Evolutionary conservation across 2,888 invertebrate species (phyloP).

Genomic region (Sminthurinus aureus): DNA sequence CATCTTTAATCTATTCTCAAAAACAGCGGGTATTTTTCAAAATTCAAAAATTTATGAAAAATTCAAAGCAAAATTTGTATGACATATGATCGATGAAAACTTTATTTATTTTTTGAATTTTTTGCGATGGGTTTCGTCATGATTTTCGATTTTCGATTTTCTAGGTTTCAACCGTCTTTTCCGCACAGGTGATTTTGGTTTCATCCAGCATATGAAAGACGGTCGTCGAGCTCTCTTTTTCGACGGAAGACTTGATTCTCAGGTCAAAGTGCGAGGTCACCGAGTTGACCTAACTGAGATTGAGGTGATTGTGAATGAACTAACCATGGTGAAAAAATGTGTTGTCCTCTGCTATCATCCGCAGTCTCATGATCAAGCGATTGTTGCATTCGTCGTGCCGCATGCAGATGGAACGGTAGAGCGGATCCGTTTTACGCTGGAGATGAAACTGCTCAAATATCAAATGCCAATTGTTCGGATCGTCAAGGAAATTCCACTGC

Average conservation of each 20-base stretch:
- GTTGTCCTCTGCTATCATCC: slow-evolving; percentile 82
- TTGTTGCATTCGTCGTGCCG: slow-evolving; percentile 54
- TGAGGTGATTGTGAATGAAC: slow-evolving; percentile 71
- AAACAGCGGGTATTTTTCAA: slow-evolving; percentile 39
- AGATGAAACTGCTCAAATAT: slow-evolving; percentile 46
- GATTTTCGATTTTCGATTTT: background rate
- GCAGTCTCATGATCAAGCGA: slow-evolving; percentile 68
- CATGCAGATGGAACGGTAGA: slow-evolving; percentile 28
- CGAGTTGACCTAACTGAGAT: slow-evolving; percentile 86
- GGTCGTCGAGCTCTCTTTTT: slow-evolving; percentile 43
- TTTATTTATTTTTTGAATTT: background rate
- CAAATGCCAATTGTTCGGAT: slow-evolving; percentile 57
- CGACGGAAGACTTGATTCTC: slow-evolving; percentile 62
- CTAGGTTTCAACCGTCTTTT: slow-evolving; percentile 46
- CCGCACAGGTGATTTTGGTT: slow-evolving; percentile 56
- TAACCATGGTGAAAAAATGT: slow-evolving; percentile 72
- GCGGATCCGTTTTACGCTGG: slow-evolving; percentile 24
- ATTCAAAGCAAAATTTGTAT: background rate
- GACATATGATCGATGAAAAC: background rate
- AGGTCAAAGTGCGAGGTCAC: slow-evolving; percentile 86
- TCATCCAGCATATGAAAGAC: slow-evolving; percentile 45
- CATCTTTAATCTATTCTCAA: slow-evolving; percentile 49
- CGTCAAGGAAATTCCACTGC: slow-evolving; percentile 76
- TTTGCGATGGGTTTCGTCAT: background rate
- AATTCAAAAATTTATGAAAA: background rate